Base-by-base conservation (phyloP, 1,140 invertebrate species). In the Lucilia sericata region DNA sequence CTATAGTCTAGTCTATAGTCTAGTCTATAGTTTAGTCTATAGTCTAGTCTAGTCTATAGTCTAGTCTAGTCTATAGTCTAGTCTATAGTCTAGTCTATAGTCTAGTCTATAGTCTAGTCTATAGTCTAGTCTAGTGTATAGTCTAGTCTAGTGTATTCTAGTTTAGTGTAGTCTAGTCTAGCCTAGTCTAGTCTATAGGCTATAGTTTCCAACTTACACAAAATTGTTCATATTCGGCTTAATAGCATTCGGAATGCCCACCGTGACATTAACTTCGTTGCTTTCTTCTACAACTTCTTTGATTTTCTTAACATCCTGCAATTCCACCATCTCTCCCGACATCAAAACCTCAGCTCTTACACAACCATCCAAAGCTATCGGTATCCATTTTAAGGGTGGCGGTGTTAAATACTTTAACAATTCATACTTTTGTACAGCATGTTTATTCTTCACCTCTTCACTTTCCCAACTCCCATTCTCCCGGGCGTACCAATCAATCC, bases 341-440 rank as follows among this genome's bases (percentile, higher is more conserved):
- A 90, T 87, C 0, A 91, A 85, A 0, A 91, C 83, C 75, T 91
- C 90, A 2, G 88, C 90, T 55, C 85, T 83, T 0, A 88, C 80
- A 5, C 76, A n/a, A 19, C 88, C 90, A 17, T 88, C 85, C 2
- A 83, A 85, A 17, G 88, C 82, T 0, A 90, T 83, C 0, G 87
- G 85, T 4, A 91, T 86, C 90, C 90, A 91, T n/a, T 47, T 87
- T 88, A 91, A 82, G 0, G 89, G 88, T 10, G 89, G 89, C 0
- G 87, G 88, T 5, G 85, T 89, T 84, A 92, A 74, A 90, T 91
- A 83, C 82, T 90, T 85, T 84, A 90, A 83, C 89, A 86, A 83
- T 19, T 86, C 78, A 36, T 86, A 60, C 49, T 86, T 88, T 7
- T 85, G 70, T 9, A 84, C 0, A 0, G 87, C 83, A 51, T 74